These are phyloP conservation scores for Stenichneumon culpator DNA, from an alignment of 2,888 invertebrate species.

Conservation along the genomic window DNA sequence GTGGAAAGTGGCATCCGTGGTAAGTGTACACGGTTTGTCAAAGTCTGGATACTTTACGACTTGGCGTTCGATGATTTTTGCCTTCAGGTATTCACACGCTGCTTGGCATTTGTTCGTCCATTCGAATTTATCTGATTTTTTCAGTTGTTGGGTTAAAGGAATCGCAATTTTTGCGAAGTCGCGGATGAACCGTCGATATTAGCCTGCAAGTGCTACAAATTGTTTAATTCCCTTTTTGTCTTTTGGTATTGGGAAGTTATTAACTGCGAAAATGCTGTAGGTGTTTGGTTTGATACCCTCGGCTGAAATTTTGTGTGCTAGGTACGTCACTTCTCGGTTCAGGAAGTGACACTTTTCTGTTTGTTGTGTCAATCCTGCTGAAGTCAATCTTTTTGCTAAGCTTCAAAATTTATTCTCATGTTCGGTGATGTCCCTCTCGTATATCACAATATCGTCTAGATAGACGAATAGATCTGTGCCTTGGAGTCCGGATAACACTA, in stretches of 20 bases:
- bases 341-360: not conserved
- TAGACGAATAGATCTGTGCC: not conserved
- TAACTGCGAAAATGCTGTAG: conserved; percentile 37
- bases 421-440: not conserved
- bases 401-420: not conserved
- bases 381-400: not conserved
- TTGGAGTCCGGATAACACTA: not conserved
- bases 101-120: conserved; percentile 9
- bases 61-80: conserved; percentile 30
- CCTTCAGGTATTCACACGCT: conserved; percentile 55
- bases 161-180: not conserved
- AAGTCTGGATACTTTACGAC: conserved; percentile 43
- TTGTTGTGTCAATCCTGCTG: not conserved
- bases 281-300: conserved; percentile 55
- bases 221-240: not conserved
- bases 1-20: conserved; percentile 52
- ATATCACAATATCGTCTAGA: not conserved
- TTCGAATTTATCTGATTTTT: not conserved
- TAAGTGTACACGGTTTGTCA: conserved; percentile 42
- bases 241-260: conserved; percentile 7
- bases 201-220: not conserved
- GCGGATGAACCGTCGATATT: not conserved
- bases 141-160: not conserved
- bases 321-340: conserved; percentile 44
- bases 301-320: conserved; percentile 50